Percentiles rank a stretch among this genome's conserved stretches.
phyloP scores from a whole-genome alignment of 2,113 vertebrate species.

The Octodon degus region DNA sequence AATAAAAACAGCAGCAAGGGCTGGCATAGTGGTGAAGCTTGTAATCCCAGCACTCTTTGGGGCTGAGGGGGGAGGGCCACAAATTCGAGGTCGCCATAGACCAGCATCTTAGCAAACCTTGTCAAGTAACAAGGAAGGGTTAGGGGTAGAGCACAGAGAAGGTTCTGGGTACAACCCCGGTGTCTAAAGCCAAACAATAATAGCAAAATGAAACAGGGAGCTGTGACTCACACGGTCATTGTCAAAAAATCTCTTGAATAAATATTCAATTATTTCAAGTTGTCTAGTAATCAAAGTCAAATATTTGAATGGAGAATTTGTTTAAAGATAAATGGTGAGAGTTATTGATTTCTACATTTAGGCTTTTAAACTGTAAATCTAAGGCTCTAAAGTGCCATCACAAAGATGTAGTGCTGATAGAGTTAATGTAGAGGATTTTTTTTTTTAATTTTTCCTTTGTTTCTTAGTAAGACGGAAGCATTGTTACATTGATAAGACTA shows the following conservation, averaged over 20 bases:
- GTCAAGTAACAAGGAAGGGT: background rate
- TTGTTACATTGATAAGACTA: background rate
- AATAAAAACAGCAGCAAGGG: background rate
- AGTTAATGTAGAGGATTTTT: background rate
- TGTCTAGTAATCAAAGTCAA: slow-evolving; percentile 37
- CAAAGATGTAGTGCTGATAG: background rate
- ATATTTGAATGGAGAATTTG: slow-evolving; percentile 12
- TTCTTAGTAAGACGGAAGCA: background rate
- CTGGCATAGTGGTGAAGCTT: background rate
- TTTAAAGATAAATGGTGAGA: slow-evolving; percentile 17
- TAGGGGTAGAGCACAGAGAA: background rate
- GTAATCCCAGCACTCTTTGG: background rate
- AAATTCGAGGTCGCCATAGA: background rate
- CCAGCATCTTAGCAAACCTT: background rate
- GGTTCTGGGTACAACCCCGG: background rate
- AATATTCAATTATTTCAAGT: slow-evolving; percentile 33
- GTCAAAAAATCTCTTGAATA: background rate
- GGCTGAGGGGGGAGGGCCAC: background rate
- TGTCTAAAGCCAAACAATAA: background rate
- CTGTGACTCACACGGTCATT: background rate
- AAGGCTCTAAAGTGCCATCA: background rate
- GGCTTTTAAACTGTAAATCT: slow-evolving; percentile 7
- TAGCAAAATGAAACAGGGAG: background rate
- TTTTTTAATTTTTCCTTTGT: slow-evolving; percentile 22
- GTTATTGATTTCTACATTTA: slow-evolving; percentile 40